These are phyloP conservation scores for Monoplex corrugatus DNA, from an alignment of 2,888 invertebrate genomes.

Conservation along the genomic window DNA sequence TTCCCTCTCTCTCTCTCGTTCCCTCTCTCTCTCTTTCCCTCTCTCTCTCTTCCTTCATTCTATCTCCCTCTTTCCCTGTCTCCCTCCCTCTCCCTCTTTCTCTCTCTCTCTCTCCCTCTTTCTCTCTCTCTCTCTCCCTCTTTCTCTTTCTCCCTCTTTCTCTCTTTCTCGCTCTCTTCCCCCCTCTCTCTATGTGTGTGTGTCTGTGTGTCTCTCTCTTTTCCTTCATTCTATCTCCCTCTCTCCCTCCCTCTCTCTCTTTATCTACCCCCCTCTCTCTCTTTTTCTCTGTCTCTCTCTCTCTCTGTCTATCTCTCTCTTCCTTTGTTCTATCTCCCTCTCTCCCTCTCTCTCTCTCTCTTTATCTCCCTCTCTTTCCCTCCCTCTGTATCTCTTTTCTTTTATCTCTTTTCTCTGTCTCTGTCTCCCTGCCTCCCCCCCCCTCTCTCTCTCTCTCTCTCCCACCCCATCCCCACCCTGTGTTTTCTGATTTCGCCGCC, in stretches of 20 bases:
- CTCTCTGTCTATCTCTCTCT: too few species aligned
- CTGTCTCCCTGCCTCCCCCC: too few species aligned
- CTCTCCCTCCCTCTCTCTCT: background rate
- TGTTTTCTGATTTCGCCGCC: too few species aligned
- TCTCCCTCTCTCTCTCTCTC: constrained; percentile 8
- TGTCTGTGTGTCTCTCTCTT: background rate
- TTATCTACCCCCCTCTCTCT: too few species aligned
- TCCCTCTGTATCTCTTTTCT: background rate
- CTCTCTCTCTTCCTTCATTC: background rate
- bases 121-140: background rate
- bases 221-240: background rate
- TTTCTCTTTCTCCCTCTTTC: background rate
- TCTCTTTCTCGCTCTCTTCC: background rate
- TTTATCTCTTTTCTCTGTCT: too few species aligned
- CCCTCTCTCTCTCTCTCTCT: too few species aligned
- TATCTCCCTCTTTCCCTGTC: background rate
- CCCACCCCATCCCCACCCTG: too few species aligned
- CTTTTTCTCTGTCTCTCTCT: too few species aligned
- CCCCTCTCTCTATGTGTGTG: background rate
- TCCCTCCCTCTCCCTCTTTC: background rate
- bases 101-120: background rate
- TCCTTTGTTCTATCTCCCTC: background rate
- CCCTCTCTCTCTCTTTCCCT: background rate
- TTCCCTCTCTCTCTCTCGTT: background rate
- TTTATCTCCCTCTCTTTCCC: background rate